Evolutionary conservation across 2,113 vertebrate genomes (phyloP).

Genomic region (Fukomys damarensis): DNA sequence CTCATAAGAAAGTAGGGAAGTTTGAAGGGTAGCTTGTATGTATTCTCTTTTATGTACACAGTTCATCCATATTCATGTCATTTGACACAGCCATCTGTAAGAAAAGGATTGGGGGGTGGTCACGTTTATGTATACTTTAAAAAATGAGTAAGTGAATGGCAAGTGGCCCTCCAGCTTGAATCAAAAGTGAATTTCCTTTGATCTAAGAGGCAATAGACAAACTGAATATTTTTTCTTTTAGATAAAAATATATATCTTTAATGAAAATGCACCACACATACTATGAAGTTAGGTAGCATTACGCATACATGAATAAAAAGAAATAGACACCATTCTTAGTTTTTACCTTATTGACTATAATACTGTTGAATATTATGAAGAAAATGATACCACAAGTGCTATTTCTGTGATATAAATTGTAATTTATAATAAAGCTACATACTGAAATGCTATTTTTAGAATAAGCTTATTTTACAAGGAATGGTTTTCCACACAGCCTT

Average conservation of each 20-base stretch:
- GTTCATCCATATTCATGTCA: not conserved
- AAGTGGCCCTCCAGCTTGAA: not conserved
- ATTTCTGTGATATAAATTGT: not conserved
- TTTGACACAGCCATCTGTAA: not conserved
- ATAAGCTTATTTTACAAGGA: conserved; percentile 16
- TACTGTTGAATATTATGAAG: not conserved
- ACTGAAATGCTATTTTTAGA: not conserved
- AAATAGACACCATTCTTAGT: not conserved
- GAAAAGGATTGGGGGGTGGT: conserved; percentile 28
- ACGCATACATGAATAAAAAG: not conserved
- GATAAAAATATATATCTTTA: not conserved
- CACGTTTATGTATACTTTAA: not conserved
- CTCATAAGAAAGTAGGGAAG: not conserved
- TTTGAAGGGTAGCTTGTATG: not conserved
- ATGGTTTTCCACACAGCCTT: not conserved
- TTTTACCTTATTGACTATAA: not conserved
- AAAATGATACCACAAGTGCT: not conserved
- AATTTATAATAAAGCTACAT: not conserved
- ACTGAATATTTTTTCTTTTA: not conserved
- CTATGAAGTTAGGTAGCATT: not conserved
- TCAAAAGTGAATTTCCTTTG: conserved; percentile 66
- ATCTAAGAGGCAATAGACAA: conserved; percentile 25
- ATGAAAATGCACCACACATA: not conserved
- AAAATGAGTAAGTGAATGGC: conserved; percentile 53
- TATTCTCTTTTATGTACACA: not conserved